These are phyloP conservation scores for Riptortus pedestris DNA, from an alignment of 1,140 invertebrate genomes.

Conservation along the genomic window DNA sequence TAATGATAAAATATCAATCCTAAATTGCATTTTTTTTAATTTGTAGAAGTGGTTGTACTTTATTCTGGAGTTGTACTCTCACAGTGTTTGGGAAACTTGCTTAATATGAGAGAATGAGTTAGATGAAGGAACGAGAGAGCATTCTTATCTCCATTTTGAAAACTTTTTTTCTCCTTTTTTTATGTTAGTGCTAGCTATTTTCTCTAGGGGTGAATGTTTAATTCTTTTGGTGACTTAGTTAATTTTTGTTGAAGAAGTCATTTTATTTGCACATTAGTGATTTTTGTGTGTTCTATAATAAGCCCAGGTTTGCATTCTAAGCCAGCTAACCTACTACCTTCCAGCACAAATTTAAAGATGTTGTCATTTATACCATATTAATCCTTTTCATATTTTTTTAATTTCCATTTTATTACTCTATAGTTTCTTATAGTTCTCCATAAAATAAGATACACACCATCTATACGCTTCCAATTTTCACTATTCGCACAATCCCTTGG, in stretches of 20 bases:
- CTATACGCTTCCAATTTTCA: slow-evolving; percentile 9
- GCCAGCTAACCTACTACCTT: background rate
- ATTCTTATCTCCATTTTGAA: background rate
- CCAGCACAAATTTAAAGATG: background rate
- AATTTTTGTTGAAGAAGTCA: background rate
- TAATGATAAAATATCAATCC: no score
- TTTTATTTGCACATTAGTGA: background rate
- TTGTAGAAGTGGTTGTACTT: background rate
- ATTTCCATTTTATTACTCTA: background rate
- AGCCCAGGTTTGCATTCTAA: slow-evolving; percentile 9
- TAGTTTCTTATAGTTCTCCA: no score
- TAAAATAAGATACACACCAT: background rate
- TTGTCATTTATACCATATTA: no score
- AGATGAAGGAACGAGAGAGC: background rate
- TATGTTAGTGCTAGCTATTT: background rate
- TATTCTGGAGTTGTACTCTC: background rate
- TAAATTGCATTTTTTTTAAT: background rate
- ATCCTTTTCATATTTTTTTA: no score
- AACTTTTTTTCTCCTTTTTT: background rate
- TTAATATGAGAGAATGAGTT: background rate
- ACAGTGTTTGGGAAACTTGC: background rate
- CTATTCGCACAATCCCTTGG: slow-evolving; percentile 11
- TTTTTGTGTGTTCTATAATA: slow-evolving; percentile 1
- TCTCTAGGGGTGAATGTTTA: background rate
- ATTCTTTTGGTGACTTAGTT: background rate